Evolutionary conservation across 2,797 vertebrate genomes (phyloP), one percentile per base, ranked within the genome.

Genomic region (Gambelia wislizenii): DNA sequence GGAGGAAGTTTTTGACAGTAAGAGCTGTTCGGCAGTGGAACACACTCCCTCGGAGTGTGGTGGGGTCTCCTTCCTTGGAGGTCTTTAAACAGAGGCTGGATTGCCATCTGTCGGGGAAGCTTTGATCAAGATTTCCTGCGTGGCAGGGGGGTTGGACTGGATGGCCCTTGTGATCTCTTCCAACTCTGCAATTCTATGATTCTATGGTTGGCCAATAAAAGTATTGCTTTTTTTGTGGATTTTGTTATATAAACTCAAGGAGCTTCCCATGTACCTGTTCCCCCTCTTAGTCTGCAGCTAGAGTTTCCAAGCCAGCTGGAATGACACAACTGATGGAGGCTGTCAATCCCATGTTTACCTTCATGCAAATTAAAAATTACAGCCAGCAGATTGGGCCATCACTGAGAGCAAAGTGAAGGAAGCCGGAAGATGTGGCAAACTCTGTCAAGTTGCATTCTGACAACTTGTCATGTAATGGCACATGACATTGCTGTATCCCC

Each of bases 371-470:
- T 47, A 30, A 87, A 54, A 5, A 69, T 18, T 20, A 87, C 44
- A 79, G n/a, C 25, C n/a, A 86, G 61, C 85, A 79, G 61, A 54
- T 54, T 86, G 47, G 61, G 12, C 12, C 61, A 30, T 87, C 61
- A 42, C 76, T 80, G n/a, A 42, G n/a, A 52, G 76, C 22, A 27
- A 52, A 79, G 27, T 79, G 44, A 69, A 86, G 59, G 33, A 67
- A 79, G 56, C 30, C 1, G 42, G 44, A 87, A 67, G 44, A 69
- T 69, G 76, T 69, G 75, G n/a, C 70, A 72, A 8, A n/a, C 49
- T 3, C 25, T 30, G 69, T 85, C 69, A 18, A 42, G 49, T 75
- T 8, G 13, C 49, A 85, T 72, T 42, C 67, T 67, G 81, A 83
- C 49, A 54, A 54, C 4, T 36, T 52, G 69, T 30, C 75, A 39